Conservation (phyloP, 2,797 vertebrate genomes). For the Poeciliopsis turneri region DNA sequence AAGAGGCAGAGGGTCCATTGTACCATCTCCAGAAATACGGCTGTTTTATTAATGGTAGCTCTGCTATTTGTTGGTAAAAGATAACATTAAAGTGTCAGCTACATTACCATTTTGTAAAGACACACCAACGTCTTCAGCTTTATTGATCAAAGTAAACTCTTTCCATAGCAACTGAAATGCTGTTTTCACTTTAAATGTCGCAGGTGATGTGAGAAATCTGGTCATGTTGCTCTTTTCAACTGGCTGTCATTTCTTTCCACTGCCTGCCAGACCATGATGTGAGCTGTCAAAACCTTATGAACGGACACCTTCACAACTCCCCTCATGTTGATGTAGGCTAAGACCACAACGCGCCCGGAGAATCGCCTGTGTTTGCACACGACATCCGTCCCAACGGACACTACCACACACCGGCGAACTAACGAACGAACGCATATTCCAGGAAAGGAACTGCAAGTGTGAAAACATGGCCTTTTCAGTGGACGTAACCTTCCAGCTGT, state of each 20-base stretch:
- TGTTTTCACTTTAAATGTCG: conserved; percentile 39
- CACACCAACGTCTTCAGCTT: background rate
- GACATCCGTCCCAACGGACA: conserved; percentile 52
- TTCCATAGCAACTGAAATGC: conserved; percentile 33
- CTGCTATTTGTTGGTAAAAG: background rate
- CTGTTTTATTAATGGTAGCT: background rate
- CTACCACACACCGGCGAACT: conserved; percentile 58
- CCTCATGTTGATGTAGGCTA: conserved; percentile 65
- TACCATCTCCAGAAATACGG: background rate
- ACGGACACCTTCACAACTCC: conserved; percentile 59
- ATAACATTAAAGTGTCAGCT: background rate
- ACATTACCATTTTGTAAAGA: background rate
- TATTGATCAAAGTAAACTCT: conserved; percentile 13
- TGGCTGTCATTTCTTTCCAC: conserved; percentile 47
- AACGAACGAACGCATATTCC: conserved; percentile 62
- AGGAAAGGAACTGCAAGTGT: conserved; percentile 67
- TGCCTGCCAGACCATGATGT: conserved; percentile 28
- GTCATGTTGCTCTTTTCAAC: conserved; percentile 23
- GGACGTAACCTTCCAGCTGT: conserved; percentile 71
- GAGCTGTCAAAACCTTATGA: conserved; percentile 52
- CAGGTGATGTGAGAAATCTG: conserved; percentile 9
- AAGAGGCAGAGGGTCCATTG: background rate
- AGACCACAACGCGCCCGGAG: conserved; percentile 52
- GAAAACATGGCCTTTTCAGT: conserved; percentile 71
- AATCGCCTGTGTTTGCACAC: conserved; percentile 55